Conservation (phyloP, 2,888 invertebrate genomes). For the Sialis lutaria region DNA sequence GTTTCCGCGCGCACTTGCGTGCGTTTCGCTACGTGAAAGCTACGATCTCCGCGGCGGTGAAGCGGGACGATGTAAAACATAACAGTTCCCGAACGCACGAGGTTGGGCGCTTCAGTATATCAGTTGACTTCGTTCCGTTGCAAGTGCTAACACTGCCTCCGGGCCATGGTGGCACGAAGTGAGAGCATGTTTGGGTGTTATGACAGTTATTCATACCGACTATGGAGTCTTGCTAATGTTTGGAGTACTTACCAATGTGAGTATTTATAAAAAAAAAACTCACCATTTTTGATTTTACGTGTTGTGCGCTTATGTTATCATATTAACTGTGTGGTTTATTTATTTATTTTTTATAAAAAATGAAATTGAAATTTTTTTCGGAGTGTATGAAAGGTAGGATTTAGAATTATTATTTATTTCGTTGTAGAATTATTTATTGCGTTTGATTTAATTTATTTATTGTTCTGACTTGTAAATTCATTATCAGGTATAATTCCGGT, state of each 20-base stretch:
- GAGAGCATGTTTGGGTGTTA: conserved; percentile 59
- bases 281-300: too few relatives aligned
- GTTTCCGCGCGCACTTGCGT: conserved; percentile 14
- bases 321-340: too few relatives aligned
- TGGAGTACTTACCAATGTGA: conserved; percentile 61
- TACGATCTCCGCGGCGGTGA: conserved; percentile 17
- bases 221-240: conserved; percentile 61
- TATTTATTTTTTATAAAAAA: too few relatives aligned
- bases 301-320: too few relatives aligned
- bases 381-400: too few relatives aligned
- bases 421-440: too few relatives aligned
- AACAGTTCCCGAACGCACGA: conserved; percentile 7
- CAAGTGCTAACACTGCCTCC: conserved; percentile 33
- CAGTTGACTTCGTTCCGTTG: conserved; percentile 4
- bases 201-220: conserved; percentile 59
- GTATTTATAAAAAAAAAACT: conserved; percentile 25
- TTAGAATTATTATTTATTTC: too few relatives aligned
- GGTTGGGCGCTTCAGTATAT: not conserved
- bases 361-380: too few relatives aligned
- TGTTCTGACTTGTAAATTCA: too few relatives aligned
- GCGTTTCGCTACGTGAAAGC: conserved; percentile 14
- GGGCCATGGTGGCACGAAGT: conserved; percentile 68
- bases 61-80: conserved; percentile 12
- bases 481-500: too few relatives aligned
- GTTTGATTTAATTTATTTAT: too few relatives aligned